phyloP scores from a whole-genome alignment of 1,140 invertebrate genomes.

The Diuraphis noxia region DNA sequence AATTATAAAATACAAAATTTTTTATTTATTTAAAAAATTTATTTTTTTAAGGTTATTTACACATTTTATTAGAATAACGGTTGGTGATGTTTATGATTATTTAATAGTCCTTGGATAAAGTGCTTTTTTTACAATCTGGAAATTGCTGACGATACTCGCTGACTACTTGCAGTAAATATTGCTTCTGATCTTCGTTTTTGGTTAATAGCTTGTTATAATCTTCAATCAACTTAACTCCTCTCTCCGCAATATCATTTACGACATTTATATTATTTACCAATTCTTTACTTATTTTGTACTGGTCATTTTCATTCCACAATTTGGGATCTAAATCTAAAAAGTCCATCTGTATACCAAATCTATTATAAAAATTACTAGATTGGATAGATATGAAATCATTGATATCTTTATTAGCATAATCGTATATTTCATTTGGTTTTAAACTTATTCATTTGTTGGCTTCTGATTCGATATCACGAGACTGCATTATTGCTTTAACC shows the following conservation, averaged over 20 bases:
- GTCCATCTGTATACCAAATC: neutral
- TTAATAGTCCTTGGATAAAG: neutral
- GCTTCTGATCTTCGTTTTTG: slow-evolving; percentile 56
- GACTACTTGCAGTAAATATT: slow-evolving; percentile 4
- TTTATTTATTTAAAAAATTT: neutral
- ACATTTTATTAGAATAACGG: too few relatives aligned
- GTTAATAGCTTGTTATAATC: slow-evolving; percentile 58
- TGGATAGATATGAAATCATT: neutral
- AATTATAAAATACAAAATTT: neutral
- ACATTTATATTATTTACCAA: neutral
- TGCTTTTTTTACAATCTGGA: neutral
- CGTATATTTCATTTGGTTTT: neutral
- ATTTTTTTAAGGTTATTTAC: too few relatives aligned
- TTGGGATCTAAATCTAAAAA: slow-evolving; percentile 15
- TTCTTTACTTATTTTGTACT: neutral
- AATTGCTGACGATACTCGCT: neutral
- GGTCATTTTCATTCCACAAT: slow-evolving; percentile 31
- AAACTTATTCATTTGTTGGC: neutral
- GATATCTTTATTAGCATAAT: neutral
- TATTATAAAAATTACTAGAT: slow-evolving; percentile 5
- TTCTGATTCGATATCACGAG: neutral
- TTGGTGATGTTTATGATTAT: too few relatives aligned
- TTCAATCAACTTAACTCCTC: slow-evolving; percentile 59
- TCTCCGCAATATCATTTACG: slow-evolving; percentile 59
- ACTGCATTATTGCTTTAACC: neutral